These are phyloP conservation scores for Semaprochilodus insignis DNA, from an alignment of 2,797 vertebrate genomes.

Conservation along the genomic window DNA sequence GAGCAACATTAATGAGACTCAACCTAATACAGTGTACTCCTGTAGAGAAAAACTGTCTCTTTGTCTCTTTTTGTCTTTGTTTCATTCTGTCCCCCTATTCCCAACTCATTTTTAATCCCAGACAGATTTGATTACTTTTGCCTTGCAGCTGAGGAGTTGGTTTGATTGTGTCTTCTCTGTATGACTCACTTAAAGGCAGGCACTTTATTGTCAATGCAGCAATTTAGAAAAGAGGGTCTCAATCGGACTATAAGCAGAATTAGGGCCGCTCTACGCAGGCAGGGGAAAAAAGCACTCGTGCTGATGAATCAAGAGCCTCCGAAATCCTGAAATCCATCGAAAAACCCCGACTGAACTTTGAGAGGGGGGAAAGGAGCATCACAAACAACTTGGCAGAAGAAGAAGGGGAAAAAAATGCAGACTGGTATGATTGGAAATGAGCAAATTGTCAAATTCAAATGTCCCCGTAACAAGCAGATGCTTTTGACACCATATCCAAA, in stretches of 20 bases:
- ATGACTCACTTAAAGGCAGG: conserved; percentile 17
- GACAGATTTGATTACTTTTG: conserved; percentile 9
- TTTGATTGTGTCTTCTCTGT: conserved; percentile 29
- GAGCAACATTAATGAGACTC: neutral
- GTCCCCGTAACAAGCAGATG: conserved; percentile 66
- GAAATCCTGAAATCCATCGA: conserved; percentile 1
- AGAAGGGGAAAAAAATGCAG: conserved; percentile 44
- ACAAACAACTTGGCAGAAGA: conserved; percentile 51
- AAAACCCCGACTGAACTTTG: conserved; percentile 76
- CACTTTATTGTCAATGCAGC: conserved; percentile 34
- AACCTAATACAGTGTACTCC: neutral
- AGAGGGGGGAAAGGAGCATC: conserved; percentile 65
- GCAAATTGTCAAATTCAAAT: conserved; percentile 64
- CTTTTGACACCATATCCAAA: conserved; percentile 73
- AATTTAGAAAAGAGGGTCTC: conserved; percentile 14
- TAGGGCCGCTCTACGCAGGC: conserved; percentile 19
- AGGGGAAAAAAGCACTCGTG: neutral
- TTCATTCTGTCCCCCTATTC: conserved; percentile 60
- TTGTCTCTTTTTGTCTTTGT: neutral
- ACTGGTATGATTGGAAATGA: conserved; percentile 51
- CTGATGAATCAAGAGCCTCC: conserved; percentile 38
- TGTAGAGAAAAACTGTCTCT: conserved; percentile 20
- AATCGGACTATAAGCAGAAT: conserved; percentile 35
- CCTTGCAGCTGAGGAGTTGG: neutral
- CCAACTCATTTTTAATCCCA: neutral